These are phyloP conservation scores for Noctilio leporinus DNA, from an alignment of 2,113 vertebrate species.

Conservation along the genomic window DNA sequence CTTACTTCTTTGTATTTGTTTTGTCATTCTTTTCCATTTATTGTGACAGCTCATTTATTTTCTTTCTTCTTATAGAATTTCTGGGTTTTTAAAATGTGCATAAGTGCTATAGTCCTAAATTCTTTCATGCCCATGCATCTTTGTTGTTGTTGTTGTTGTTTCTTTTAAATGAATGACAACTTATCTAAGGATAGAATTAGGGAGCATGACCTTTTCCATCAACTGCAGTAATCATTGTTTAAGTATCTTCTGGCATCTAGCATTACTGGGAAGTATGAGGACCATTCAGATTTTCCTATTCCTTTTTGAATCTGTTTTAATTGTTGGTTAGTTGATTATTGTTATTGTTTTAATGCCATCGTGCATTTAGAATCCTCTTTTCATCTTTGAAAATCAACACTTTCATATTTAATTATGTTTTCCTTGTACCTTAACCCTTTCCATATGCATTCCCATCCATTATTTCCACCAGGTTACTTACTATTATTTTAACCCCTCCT, in stretches of 20 bases:
- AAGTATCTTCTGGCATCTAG: conserved; percentile 21
- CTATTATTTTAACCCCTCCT: neutral
- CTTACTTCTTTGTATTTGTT: neutral
- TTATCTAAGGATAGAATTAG: neutral
- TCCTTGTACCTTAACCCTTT: neutral
- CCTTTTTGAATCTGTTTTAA: conserved; percentile 4
- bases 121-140: neutral
- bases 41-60: neutral
- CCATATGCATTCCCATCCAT: neutral
- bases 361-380: conserved; percentile 28
- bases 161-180: conserved; percentile 10
- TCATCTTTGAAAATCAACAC: neutral
- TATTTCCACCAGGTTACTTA: neutral
- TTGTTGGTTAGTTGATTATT: neutral
- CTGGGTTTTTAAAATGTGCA: neutral
- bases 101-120: neutral
- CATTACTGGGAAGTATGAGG: neutral
- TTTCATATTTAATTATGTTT: conserved; percentile 41
- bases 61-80: neutral
- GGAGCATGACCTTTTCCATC: neutral
- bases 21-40: neutral
- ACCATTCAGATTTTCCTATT: neutral
- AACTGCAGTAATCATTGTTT: conserved; percentile 13
- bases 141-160: neutral
- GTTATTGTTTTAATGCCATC: neutral